A percentile compares a stretch with the other conserved stretches of the same genome.
Conservation (phyloP, 2,113 vertebrate genomes). For the Stigmatopora nigra region DNA sequence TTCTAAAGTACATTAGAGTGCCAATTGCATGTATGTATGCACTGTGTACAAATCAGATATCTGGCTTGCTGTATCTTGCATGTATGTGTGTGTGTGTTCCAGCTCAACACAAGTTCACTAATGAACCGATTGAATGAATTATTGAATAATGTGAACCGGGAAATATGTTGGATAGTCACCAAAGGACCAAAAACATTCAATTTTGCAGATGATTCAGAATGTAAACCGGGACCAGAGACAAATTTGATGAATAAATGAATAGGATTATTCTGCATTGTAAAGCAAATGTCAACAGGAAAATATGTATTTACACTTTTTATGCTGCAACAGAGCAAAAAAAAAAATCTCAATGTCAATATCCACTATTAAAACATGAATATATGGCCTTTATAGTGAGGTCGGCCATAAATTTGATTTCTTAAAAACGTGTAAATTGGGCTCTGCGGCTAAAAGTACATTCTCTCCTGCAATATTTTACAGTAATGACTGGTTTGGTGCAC, state of each 20-base stretch:
- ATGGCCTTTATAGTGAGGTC: too few relatives aligned
- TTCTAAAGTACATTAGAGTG: constrained; percentile 4
- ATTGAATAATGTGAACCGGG: not conserved
- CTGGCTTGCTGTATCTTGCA: not conserved
- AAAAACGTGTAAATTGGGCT: too few relatives aligned
- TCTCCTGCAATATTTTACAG: too few relatives aligned
- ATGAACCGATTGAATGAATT: not conserved
- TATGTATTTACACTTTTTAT: constrained; percentile 8
- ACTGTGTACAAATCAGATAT: constrained; percentile 15
- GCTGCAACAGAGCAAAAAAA: constrained; percentile 7
- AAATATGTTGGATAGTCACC: not conserved
- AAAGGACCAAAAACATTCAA: not conserved
- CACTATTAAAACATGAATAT: too few relatives aligned
- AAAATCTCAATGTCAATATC: too few relatives aligned
- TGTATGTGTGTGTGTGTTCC: not conserved
- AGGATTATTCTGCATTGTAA: constrained; percentile 10
- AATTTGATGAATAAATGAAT: not conserved
- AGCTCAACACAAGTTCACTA: not conserved
- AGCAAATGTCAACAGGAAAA: constrained; percentile 18
- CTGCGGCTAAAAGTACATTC: too few relatives aligned
- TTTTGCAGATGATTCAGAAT: not conserved
- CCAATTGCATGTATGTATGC: constrained; percentile 11
- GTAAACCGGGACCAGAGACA: not conserved
- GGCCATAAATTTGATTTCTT: too few relatives aligned
- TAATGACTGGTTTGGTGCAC: not conserved